Conservation (phyloP, 2,797 vertebrate species). For the Sylvia borin region DNA sequence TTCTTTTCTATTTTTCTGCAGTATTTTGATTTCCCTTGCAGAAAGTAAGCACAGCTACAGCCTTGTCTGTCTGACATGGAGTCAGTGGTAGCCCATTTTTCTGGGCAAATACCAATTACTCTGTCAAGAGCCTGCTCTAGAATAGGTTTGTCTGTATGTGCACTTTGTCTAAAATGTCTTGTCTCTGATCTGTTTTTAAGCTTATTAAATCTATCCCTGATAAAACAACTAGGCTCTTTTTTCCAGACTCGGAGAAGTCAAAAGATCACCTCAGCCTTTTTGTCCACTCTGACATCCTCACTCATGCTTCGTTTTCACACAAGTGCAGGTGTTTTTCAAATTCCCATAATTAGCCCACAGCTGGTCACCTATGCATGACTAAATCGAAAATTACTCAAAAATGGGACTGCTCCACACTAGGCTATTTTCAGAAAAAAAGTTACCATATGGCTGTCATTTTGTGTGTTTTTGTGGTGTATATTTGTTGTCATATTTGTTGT, state of each 20-base stretch:
- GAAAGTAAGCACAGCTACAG: neutral
- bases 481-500: neutral
- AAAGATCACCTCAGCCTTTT: neutral
- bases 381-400: neutral
- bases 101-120: neutral
- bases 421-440: neutral
- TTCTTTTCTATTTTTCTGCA: neutral
- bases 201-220: neutral
- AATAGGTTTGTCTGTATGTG: neutral
- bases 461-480: neutral
- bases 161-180: neutral
- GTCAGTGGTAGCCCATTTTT: neutral
- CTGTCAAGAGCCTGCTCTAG: neutral
- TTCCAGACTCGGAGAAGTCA: neutral
- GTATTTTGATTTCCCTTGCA: neutral
- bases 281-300: neutral
- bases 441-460: neutral
- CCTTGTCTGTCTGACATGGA: rapidly evolving
- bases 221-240: neutral
- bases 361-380: neutral
- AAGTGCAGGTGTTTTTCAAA: neutral
- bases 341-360: neutral
- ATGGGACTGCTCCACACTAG: neutral
- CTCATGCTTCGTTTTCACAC: neutral
- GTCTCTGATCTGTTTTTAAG: neutral